Conservation (phyloP, 2,113 vertebrate species). For the Phoxinus phoxinus region DNA sequence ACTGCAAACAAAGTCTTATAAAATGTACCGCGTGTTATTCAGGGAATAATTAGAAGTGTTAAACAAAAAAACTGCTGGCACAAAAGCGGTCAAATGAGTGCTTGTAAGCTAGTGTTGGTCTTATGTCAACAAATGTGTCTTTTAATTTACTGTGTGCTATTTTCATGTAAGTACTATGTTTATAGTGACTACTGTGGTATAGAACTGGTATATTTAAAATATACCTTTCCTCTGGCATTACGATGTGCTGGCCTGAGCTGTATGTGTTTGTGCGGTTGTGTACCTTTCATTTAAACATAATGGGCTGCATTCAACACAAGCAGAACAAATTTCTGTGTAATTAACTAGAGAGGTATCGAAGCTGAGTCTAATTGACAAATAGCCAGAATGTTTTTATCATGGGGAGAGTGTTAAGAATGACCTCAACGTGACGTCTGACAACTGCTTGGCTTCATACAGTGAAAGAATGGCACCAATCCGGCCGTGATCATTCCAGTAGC, state of each 20-base stretch:
- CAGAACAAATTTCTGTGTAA: constrained; percentile 43
- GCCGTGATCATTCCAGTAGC: constrained; percentile 60
- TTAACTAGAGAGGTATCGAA: background rate
- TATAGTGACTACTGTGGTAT: background rate
- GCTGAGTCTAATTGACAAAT: background rate
- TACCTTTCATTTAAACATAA: constrained; percentile 56
- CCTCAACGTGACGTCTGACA: constrained; percentile 55
- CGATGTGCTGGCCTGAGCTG: constrained; percentile 58
- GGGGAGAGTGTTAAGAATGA: constrained; percentile 28
- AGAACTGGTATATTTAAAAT: constrained; percentile 33
- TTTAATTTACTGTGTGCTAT: constrained; percentile 38
- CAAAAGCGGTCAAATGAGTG: background rate
- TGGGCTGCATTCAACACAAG: constrained; percentile 39
- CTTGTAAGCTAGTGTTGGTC: background rate
- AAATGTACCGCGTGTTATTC: background rate
- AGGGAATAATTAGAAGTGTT: background rate
- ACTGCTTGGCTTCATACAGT: constrained; percentile 60
- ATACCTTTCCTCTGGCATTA: constrained; percentile 56
- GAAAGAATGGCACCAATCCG: constrained; percentile 55
- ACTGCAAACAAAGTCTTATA: background rate
- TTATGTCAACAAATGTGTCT: background rate
- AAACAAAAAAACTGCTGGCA: background rate
- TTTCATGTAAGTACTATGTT: constrained; percentile 45
- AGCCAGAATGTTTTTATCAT: constrained; percentile 31
- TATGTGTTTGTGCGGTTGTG: constrained; percentile 60